phyloP scores from a whole-genome alignment of 2,113 vertebrate genomes.

The Podilymbus podiceps region DNA sequence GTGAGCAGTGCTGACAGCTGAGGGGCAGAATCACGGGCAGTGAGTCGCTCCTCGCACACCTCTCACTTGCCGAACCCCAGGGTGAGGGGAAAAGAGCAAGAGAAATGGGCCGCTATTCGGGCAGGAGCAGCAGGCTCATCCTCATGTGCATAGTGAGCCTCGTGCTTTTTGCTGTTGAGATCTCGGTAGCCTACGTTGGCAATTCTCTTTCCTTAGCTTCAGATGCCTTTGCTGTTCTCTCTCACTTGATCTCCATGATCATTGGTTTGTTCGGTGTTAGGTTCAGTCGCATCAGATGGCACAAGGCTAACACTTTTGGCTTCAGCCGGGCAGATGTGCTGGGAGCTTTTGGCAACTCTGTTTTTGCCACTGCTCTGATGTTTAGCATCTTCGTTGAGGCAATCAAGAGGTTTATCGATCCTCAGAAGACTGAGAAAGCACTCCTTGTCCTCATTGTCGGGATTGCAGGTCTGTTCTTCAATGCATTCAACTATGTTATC shows the following conservation, averaged over 20 bases:
- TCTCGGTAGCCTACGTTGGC: conserved; percentile 59
- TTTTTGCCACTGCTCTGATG: conserved; percentile 78
- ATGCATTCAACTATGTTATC: conserved; percentile 72
- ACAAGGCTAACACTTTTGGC: conserved; percentile 68
- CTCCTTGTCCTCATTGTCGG: conserved; percentile 70
- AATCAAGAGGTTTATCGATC: conserved; percentile 70
- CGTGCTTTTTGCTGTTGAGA: conserved; percentile 65
- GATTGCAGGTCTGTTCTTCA: conserved; percentile 69
- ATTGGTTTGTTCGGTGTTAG: conserved; percentile 56
- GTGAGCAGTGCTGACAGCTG: conserved; percentile 6
- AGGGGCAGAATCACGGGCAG: background rate
- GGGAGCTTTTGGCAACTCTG: conserved; percentile 76
- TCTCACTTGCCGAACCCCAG: background rate
- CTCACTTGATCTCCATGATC: conserved; percentile 77
- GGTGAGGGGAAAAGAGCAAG: background rate
- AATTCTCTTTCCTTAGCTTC: conserved; percentile 78
- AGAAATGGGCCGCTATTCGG: conserved; percentile 73
- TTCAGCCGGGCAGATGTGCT: conserved; percentile 75
- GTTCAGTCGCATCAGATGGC: conserved; percentile 54
- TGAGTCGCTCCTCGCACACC: background rate
- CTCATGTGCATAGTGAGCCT: conserved; percentile 65
- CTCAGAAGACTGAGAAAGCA: conserved; percentile 68
- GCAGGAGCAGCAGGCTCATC: conserved; percentile 69
- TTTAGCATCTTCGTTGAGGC: conserved; percentile 77
- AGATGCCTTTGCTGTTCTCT: conserved; percentile 76